Percentiles rank a stretch among this genome's conserved stretches.
phyloP scores from a whole-genome alignment of 2,888 invertebrate species.

The Eupithecia subfuscata region DNA sequence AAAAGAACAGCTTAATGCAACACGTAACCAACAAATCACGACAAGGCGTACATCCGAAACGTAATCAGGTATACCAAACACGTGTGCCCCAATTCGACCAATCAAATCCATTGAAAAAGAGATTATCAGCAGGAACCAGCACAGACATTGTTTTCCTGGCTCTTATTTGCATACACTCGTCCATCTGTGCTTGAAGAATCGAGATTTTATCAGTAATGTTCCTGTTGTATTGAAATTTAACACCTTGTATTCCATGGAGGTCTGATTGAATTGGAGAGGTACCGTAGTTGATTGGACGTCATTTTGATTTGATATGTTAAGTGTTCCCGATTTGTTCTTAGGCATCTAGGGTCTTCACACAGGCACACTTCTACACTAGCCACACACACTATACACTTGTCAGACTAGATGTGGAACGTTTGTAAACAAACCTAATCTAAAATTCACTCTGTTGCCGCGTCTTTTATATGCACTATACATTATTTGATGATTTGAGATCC shows the following conservation, averaged over 20 bases:
- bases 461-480: too few relatives aligned
- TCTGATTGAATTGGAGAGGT: constrained; percentile 43
- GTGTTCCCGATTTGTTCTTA: neutral
- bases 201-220: constrained; percentile 63
- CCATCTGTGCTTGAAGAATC: constrained; percentile 66
- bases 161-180: constrained; percentile 75
- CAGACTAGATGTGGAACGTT: too few relatives aligned
- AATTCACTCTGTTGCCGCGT: too few relatives aligned
- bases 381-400: too few relatives aligned
- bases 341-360: too few relatives aligned
- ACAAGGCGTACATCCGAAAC: neutral
- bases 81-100: constrained; percentile 36
- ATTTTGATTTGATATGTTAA: neutral
- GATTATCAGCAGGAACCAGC: constrained; percentile 75
- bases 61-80: constrained; percentile 2
- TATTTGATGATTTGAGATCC: too few relatives aligned
- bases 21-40: constrained; percentile 9
- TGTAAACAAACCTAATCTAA: too few relatives aligned
- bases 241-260: constrained; percentile 67
- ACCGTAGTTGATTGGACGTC: constrained; percentile 18
- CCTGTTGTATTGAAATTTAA: constrained; percentile 66
- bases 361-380: too few relatives aligned
- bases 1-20: constrained; percentile 8
- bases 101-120: constrained; percentile 48
- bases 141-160: constrained; percentile 70